Conservation (phyloP, 1,140 invertebrate genomes). For the Lordiphosa clarofinis region DNA sequence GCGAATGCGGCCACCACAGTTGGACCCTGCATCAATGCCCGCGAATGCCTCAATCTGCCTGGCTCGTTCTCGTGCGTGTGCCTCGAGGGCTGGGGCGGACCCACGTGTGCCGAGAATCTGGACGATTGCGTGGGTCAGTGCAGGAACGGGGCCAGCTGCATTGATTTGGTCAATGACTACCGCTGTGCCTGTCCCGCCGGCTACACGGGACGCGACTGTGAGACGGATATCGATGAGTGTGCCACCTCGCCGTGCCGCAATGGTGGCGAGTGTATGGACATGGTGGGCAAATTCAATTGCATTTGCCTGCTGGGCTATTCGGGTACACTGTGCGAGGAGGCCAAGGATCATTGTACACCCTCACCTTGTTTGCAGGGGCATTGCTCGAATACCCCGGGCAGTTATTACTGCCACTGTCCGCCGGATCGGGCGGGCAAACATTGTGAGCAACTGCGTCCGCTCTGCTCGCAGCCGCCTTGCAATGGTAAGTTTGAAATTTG, state of each 20-base stretch:
- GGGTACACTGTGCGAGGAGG: slow-evolving; percentile 89
- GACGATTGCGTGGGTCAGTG: slow-evolving; percentile 93
- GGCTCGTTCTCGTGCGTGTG: slow-evolving; percentile 92
- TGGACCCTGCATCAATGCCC: slow-evolving; percentile 89
- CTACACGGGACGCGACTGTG: slow-evolving; percentile 87
- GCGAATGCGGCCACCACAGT: slow-evolving; percentile 64
- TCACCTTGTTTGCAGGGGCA: slow-evolving; percentile 90
- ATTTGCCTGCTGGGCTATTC: slow-evolving; percentile 90
- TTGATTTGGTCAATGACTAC: slow-evolving; percentile 91
- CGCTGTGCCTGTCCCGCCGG: slow-evolving; percentile 88
- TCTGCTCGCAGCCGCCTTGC: slow-evolving; percentile 83
- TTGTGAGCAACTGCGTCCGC: slow-evolving; percentile 87
- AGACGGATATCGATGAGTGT: slow-evolving; percentile 86
- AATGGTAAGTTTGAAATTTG: slow-evolving; percentile 66
- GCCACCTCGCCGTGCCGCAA: slow-evolving; percentile 88
- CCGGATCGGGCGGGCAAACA: slow-evolving; percentile 93
- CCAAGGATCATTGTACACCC: slow-evolving; percentile 90
- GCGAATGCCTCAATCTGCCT: slow-evolving; percentile 88
- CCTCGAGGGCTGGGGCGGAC: slow-evolving; percentile 91
- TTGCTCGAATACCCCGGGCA: slow-evolving; percentile 91
- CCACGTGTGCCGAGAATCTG: slow-evolving; percentile 93
- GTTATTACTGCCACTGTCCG: slow-evolving; percentile 95
- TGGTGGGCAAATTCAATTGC: slow-evolving; percentile 86
- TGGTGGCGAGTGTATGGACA: slow-evolving; percentile 87
- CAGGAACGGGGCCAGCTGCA: slow-evolving; percentile 87